Evolutionary conservation across 2,888 invertebrate species (phyloP).

Genomic region (Auanema sp.): DNA sequence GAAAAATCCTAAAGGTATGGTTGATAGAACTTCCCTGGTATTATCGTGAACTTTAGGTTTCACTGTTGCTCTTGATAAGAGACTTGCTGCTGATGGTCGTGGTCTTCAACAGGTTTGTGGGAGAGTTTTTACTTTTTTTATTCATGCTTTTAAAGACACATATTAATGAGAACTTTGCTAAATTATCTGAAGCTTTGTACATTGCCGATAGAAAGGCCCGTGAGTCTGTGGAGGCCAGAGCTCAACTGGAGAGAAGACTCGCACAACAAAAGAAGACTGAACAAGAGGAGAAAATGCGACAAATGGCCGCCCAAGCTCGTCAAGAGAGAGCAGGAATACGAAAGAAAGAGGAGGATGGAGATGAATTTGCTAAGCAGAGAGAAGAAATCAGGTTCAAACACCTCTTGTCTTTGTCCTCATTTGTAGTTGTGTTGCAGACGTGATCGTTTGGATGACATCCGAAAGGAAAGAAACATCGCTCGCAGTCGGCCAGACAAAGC

Average conservation of each 20-base stretch:
- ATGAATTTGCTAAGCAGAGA: constrained; percentile 73
- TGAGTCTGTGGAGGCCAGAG: constrained; percentile 93
- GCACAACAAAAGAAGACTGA: constrained; percentile 88
- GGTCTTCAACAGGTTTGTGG: constrained; percentile 76
- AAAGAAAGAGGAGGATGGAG: constrained; percentile 72
- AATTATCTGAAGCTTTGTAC: constrained; percentile 92
- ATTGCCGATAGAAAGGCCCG: constrained; percentile 95
- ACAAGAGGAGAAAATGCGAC: constrained; percentile 80
- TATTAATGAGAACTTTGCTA: constrained; percentile 98
- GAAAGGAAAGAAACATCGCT: constrained; percentile 84
- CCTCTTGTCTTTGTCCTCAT: constrained; percentile 2
- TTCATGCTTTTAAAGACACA: constrained; percentile 75
- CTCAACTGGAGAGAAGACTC: constrained; percentile 82
- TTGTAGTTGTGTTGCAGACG: constrained; percentile 31
- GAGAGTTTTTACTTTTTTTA: neutral
- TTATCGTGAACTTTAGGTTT: constrained; percentile 72
- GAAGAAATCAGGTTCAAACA: constrained; percentile 77
- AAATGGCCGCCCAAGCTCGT: constrained; percentile 89
- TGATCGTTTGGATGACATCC: constrained; percentile 59
- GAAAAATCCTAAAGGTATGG: constrained; percentile 89
- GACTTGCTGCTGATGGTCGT: constrained; percentile 94
- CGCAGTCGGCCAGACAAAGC: constrained; percentile 89
- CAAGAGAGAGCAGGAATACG: constrained; percentile 29
- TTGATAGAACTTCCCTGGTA: neutral
- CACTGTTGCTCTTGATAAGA: constrained; percentile 95